These are phyloP conservation scores for Meloidogyne floridensis DNA, from an alignment of 1,140 invertebrate species.

Conservation along the genomic window DNA sequence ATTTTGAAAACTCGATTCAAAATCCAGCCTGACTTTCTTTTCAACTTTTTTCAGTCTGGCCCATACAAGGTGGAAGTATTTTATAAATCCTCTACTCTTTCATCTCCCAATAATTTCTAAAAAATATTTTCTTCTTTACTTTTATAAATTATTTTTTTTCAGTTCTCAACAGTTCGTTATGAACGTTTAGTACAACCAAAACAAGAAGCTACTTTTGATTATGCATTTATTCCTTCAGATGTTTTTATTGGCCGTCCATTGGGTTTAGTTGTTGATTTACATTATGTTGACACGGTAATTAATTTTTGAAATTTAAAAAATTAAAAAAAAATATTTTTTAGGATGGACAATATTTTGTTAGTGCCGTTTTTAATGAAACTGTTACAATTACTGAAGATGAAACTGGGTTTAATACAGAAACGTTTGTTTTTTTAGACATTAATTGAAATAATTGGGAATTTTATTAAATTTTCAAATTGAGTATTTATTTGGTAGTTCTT, in stretches of 20 bases:
- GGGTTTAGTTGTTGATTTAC: constrained; percentile 87
- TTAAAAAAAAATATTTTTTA: constrained; percentile 59
- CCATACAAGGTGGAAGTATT: too few species aligned
- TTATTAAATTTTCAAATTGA: neutral
- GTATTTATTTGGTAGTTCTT: too few species aligned
- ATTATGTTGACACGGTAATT: constrained; percentile 79
- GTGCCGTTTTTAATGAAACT: constrained; percentile 98
- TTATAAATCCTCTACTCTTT: too few species aligned
- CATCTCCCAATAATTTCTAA: too few species aligned
- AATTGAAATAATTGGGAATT: neutral
- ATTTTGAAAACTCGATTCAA: too few species aligned
- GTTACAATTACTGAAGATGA: constrained; percentile 92
- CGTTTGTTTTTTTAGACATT: constrained; percentile 65
- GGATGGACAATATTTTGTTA: constrained; percentile 75
- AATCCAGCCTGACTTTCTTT: too few species aligned
- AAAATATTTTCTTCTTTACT: too few species aligned
- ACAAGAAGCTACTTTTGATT: constrained; percentile 89
- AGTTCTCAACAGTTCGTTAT: constrained; percentile 86
- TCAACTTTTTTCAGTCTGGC: too few species aligned
- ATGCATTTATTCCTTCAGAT: constrained; percentile 91
- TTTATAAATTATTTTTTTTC: constrained; percentile 43
- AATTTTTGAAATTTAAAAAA: neutral
- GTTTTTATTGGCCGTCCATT: constrained; percentile 91
- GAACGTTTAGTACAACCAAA: constrained; percentile 84
- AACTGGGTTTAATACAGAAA: constrained; percentile 95